Conservation (phyloP, 2,797 vertebrate species). For the Gymnodraco acuticeps region DNA sequence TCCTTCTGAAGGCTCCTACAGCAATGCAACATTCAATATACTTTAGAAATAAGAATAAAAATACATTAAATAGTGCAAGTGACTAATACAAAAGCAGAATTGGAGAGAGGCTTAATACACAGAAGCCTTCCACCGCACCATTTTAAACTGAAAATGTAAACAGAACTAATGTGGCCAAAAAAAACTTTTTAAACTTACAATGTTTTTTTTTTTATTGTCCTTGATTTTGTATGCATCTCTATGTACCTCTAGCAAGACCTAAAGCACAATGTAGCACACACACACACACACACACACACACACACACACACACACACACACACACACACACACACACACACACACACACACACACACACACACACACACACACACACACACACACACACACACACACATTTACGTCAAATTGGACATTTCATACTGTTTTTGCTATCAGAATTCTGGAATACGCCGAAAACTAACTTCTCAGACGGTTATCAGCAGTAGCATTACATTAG, state of each 20-base stretch:
- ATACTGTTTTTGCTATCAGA: background rate
- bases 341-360: no score
- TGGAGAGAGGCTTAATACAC: no score
- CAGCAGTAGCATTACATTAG: background rate
- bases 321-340: background rate
- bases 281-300: background rate
- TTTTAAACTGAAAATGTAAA: background rate
- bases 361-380: background rate
- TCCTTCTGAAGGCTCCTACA: no score
- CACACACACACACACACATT: background rate
- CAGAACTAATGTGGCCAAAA: background rate
- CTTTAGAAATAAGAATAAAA: background rate
- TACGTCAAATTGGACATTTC: background rate
- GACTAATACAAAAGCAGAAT: no score
- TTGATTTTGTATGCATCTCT: background rate
- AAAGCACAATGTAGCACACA: conserved; percentile 39
- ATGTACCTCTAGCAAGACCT: background rate
- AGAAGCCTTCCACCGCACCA: no score
- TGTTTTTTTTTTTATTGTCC: conserved; percentile 1
- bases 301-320: background rate
- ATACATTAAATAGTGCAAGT: conserved; percentile 14
- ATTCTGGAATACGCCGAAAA: conserved; percentile 2
- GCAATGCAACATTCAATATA: no score
- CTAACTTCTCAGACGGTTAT: conserved; percentile 23
- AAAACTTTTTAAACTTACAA: background rate